Evolutionary conservation across 1,140 invertebrate genomes (phyloP), one percentile per base, ranked within the genome.

Genomic region (Sarcophaga peregrina): DNA sequence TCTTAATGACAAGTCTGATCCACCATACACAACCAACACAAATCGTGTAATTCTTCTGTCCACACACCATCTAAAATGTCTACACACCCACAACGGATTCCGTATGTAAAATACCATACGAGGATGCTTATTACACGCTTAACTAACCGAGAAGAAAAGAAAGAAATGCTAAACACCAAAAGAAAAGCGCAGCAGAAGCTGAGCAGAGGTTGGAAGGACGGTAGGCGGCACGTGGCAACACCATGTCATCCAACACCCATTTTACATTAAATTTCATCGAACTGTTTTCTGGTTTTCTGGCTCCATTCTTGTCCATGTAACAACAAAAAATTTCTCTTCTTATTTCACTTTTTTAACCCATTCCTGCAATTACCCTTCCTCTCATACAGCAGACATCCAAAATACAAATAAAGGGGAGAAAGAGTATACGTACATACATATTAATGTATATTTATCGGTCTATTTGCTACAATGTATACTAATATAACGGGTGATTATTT

Each of bases 281-380:
- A 52, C 47, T 68, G 62, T 20, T 68, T n/a, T n/a, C n/a, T n/a
- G n/a, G n/a, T 3, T 37, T 37, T 37, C 25, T 37, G n/a, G 15
- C n/a, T 58, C 13, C 15, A 58, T 15, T n/a, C 54, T 15, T 58
- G 54, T 58, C 15, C n/a, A 25, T 37, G 25, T 68, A 68, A 20
- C 20, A 68, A 68, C 62, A 37, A 37, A 37, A n/a, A 68, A 68
- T 68, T 68, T 68, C 54, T 58, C 7, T n/a, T n/a, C n/a, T 58
- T 58, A n/a, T 58, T 58, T 58, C 25, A 37, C 25, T 58, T 58
- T 13, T 68, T 20, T 78, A 81, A 74, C 83, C 80, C 80, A 83
- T 83, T 83, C 83, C 81, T 83, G 25, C 83, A 83, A 83, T 83
- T 83, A 83, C 83, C 83, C 83, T 83, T 83, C 81, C 83, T 58